A percentile compares a stretch with the other conserved stretches of the same genome.
Conservation (phyloP, 2,888 invertebrate species). For the Alsophila aescularia region DNA sequence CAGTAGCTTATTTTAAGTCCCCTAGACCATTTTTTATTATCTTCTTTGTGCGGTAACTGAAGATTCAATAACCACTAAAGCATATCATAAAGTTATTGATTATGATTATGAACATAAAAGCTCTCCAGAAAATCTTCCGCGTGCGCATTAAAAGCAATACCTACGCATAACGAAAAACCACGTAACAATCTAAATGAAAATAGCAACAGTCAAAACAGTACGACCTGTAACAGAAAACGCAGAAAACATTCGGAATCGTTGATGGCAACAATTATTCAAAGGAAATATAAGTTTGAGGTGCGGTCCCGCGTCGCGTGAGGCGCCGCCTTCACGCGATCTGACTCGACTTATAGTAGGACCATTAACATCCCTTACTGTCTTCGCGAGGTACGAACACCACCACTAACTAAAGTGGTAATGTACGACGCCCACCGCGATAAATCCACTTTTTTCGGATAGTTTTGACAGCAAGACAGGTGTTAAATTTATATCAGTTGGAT, state of each 20-base stretch:
- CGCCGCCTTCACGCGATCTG: conserved; percentile 44
- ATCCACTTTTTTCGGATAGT: conserved; percentile 42
- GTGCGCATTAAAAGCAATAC: conserved; percentile 28
- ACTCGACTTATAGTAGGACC: conserved; percentile 25
- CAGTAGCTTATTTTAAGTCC: no score
- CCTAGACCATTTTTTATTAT: no score
- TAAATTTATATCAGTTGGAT: conserved; percentile 65
- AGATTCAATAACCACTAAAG: conserved; percentile 10
- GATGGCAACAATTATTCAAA: conserved; percentile 70
- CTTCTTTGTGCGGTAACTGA: no score
- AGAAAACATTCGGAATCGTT: conserved; percentile 51
- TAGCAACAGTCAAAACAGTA: conserved; percentile 26
- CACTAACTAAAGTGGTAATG: conserved; percentile 50
- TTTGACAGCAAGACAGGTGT: conserved; percentile 70
- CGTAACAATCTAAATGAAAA: conserved; percentile 36
- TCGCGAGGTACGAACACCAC: conserved; percentile 32
- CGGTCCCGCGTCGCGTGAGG: conserved; percentile 48
- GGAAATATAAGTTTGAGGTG: conserved; percentile 61
- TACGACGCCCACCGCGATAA: conserved; percentile 42
- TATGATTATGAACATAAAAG: no score
- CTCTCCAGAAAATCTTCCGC: conserved; percentile 11
- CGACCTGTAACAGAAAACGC: conserved; percentile 11
- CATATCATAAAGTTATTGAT: conserved; percentile 11
- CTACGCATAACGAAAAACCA: conserved; percentile 28
- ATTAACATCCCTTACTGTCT: conserved; percentile 44